Evolutionary conservation across 2,888 invertebrate genomes (phyloP).

Genomic region (Saturnia japonica): DNA sequence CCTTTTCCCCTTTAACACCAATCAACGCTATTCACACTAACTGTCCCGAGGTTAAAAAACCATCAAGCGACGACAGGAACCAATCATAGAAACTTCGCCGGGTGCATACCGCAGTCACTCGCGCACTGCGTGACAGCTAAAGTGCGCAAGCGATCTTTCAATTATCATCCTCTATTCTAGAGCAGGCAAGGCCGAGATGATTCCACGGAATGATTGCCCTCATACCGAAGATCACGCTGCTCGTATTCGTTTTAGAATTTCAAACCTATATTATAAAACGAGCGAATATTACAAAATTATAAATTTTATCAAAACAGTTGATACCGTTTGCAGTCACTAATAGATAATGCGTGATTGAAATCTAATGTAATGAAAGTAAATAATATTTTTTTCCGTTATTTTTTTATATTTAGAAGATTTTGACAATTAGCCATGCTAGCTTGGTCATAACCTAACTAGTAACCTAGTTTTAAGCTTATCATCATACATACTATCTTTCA

Average conservation of each 20-base stretch:
- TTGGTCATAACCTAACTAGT: neutral
- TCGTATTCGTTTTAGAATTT: neutral
- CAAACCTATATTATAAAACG: neutral
- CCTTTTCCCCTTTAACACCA: slow-evolving; percentile 23
- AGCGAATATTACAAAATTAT: neutral
- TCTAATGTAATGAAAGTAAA: neutral
- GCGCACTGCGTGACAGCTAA: slow-evolving; percentile 61
- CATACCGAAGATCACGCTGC: neutral
- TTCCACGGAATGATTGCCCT: slow-evolving; percentile 50
- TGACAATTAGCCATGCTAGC: neutral
- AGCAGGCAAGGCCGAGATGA: slow-evolving; percentile 61
- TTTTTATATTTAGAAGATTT: neutral
- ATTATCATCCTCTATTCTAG: slow-evolving; percentile 72
- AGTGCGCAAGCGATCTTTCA: slow-evolving; percentile 65
- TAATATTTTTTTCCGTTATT: neutral
- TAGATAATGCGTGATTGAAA: neutral
- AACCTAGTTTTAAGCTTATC: neutral
- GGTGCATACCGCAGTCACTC: slow-evolving; percentile 41
- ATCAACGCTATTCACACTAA: slow-evolving; percentile 16
- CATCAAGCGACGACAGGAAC: slow-evolving; percentile 19
- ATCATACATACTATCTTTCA: neutral
- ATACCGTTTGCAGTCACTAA: neutral
- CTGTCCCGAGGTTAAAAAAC: slow-evolving; percentile 21
- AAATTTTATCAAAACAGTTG: neutral
- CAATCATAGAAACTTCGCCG: slow-evolving; percentile 13